phyloP scores from a whole-genome alignment of 1,140 invertebrate genomes.

The Sweltsa coloradensis region DNA sequence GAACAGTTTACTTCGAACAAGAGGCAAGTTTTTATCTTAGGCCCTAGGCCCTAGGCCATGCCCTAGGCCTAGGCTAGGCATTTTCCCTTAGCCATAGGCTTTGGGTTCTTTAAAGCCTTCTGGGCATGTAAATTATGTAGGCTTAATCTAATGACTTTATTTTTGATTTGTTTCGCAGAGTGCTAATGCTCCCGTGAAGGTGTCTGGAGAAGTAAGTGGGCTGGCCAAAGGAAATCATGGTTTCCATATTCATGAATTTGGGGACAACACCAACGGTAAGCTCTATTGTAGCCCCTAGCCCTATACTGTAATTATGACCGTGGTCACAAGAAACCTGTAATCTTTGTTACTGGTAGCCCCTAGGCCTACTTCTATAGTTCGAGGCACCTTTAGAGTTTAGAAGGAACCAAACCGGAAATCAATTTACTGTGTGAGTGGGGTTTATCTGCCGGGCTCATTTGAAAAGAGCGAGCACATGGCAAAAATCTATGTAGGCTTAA shows the following conservation, averaged over 20 bases:
- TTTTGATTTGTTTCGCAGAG: constrained; percentile 25
- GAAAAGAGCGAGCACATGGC: too few species aligned
- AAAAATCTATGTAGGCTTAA: too few species aligned
- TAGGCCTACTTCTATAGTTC: too few species aligned
- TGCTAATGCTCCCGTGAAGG: constrained; percentile 38
- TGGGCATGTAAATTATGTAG: constrained; percentile 23
- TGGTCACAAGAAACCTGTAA: too few species aligned
- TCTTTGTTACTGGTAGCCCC: too few species aligned
- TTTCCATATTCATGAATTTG: constrained; percentile 96
- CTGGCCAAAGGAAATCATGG: constrained; percentile 63
- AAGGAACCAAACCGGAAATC: too few species aligned
- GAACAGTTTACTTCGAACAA: constrained; percentile 67
- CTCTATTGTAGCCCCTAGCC: too few species aligned
- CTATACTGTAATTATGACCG: too few species aligned
- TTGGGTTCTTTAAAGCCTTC: background rate
- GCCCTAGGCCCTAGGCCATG: constrained; percentile 8
- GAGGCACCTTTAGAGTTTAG: too few species aligned
- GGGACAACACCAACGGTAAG: constrained; percentile 84
- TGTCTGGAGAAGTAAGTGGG: constrained; percentile 59
- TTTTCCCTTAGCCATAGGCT: constrained; percentile 2
- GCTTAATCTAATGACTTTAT: constrained; percentile 26
- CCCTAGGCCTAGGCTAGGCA: background rate
- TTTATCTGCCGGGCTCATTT: too few species aligned
- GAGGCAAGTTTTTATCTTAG: constrained; percentile 37
- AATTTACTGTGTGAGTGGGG: too few species aligned